Base-by-base conservation (phyloP, 2,113 vertebrate genomes). In the Polyodon spathula region DNA sequence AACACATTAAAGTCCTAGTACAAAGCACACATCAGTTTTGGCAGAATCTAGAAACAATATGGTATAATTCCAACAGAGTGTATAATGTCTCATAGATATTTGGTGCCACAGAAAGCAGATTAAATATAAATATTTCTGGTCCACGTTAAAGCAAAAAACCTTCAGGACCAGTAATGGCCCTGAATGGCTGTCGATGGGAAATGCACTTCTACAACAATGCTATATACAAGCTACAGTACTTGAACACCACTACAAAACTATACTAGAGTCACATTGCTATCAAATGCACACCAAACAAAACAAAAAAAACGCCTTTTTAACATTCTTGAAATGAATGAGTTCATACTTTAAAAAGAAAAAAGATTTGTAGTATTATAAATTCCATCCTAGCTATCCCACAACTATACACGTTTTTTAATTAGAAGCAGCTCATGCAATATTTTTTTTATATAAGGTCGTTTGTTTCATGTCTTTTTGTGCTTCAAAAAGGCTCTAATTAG, bases 321-420 rank as follows among this genome's bases (percentile, higher is more conserved):
- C n/a, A n/a, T n/a, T n/a, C n/a, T n/a, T n/a, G n/a, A n/a, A n/a
- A n/a, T n/a, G n/a, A n/a, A n/a, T n/a, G n/a, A n/a, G n/a, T 61
- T 54, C 71, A 73, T 73, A 68, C 71, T 70, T 58, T 12, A 60
- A 59, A n/a, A 44, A 42, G 46, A 43, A 57, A 63, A 55, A 55
- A 6, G 41, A 39, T 40, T 16, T 59, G 4, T 44, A 44, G 16
- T 37, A 59, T 60, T n/a, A 41, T 40, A 9, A 6, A 57, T 52
- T 54, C 40, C 6, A 54, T 42, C 43, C 57, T 64, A 64, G 12
- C 40, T 43, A 54, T 54, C 16, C 54, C 10, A 56, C 42, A 48
- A 39, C 16, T 8, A 46, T 10, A 39, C 37, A 43, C 41, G 46
- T 10, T 59, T 54, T 59, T 5, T 15, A 54, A 14, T 54, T 39